A percentile compares a stretch with the other conserved stretches of the same genome.
These are phyloP conservation scores for Clostera curtula DNA, from an alignment of 2,888 invertebrate genomes.

Conservation along the genomic window DNA sequence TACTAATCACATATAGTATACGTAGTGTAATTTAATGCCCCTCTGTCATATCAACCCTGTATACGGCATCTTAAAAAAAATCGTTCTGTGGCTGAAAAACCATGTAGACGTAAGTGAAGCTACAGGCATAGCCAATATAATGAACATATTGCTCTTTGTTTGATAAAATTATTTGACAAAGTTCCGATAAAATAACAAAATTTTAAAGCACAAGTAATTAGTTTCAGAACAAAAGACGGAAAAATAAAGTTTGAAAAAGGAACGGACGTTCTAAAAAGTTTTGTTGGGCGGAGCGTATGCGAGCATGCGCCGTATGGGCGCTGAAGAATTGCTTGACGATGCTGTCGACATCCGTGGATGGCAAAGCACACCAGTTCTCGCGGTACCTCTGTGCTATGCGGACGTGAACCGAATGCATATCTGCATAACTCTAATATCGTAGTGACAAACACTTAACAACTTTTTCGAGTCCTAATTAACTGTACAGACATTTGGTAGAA, in stretches of 20 bases:
- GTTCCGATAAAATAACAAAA: no score
- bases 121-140: no score
- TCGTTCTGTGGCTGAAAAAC: no score
- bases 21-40: no score
- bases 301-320: conserved; percentile 46
- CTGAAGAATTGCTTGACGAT: conserved; percentile 59
- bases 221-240: conserved; percentile 20
- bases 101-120: no score
- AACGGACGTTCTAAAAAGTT: conserved; percentile 45
- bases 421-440: conserved; percentile 26
- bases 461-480: conserved; percentile 10
- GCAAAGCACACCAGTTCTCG: conserved; percentile 52
- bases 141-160: no score
- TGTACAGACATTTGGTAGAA: conserved; percentile 14
- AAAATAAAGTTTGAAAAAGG: conserved; percentile 30
- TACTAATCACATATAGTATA: no score
- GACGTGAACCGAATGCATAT: conserved; percentile 54
- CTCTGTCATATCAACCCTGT: no score
- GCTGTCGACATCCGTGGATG: conserved; percentile 43
- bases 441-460: conserved; percentile 27
- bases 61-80: no score
- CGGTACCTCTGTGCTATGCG: conserved; percentile 48
- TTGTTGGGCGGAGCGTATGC: conserved; percentile 44
- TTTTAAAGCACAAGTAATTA: no score
- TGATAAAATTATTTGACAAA: no score